phyloP scores from a whole-genome alignment of 2,113 vertebrate species.

The Ailurus styani region DNA sequence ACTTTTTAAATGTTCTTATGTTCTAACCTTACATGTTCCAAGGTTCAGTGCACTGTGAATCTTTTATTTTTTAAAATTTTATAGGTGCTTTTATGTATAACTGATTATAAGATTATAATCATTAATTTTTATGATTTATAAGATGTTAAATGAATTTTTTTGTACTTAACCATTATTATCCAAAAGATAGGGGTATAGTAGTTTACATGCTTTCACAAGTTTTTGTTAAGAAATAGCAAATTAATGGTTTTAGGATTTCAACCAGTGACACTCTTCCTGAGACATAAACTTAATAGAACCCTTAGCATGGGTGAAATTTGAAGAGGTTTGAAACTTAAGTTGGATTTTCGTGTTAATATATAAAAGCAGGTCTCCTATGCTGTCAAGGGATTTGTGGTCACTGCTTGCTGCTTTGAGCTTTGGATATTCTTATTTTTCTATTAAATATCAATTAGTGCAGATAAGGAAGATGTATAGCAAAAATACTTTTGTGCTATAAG shows the following conservation, averaged over 20 bases:
- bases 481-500: conserved; percentile 35
- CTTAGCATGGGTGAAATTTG: conserved; percentile 43
- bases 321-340: conserved; percentile 63
- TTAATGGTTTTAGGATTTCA: conserved; percentile 47
- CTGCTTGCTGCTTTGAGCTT: conserved; percentile 41
- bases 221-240: conserved; percentile 66
- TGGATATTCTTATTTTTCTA: conserved; percentile 70
- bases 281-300: conserved; percentile 29
- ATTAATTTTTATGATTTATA: conserved; percentile 65
- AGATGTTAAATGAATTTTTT: conserved; percentile 71
- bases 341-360: conserved; percentile 7
- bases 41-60: conserved; percentile 75
- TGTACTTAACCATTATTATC: conserved; percentile 69
- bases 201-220: conserved; percentile 72
- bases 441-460: conserved; percentile 27
- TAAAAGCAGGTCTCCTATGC: neutral
- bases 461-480: conserved; percentile 30
- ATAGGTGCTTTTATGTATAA: conserved; percentile 68
- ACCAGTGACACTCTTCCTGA: conserved; percentile 3
- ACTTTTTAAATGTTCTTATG: conserved; percentile 59
- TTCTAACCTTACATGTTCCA: conserved; percentile 48
- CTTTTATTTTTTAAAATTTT: conserved; percentile 59
- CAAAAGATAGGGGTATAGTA: conserved; percentile 65
- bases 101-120: no score
- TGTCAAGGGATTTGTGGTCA: conserved; percentile 37